Evolutionary conservation across 2,113 vertebrate genomes (phyloP).

Genomic region (Corvus moneduloides): DNA sequence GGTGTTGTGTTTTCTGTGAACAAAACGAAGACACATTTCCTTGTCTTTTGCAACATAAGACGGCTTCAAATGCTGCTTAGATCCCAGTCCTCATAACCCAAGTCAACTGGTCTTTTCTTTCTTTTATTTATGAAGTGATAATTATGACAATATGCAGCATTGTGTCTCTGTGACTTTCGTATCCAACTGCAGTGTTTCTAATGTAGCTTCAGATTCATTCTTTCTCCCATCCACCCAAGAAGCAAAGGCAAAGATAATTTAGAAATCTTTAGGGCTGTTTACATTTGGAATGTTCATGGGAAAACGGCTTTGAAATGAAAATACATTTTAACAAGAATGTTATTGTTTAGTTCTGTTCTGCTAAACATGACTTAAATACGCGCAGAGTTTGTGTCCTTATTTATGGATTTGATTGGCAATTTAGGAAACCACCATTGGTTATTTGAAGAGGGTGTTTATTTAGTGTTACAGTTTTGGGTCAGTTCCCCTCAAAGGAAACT

Average conservation of each 20-base stretch:
- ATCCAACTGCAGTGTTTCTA: neutral
- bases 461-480: constrained; percentile 60
- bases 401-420: constrained; percentile 54
- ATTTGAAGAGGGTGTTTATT: constrained; percentile 63
- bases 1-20: neutral
- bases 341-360: constrained; percentile 53
- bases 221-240: neutral
- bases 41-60: neutral
- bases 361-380: constrained; percentile 39
- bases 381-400: constrained; percentile 24
- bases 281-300: constrained; percentile 34
- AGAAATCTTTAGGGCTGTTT: constrained; percentile 28
- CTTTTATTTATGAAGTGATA: constrained; percentile 38
- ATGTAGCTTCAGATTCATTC: neutral
- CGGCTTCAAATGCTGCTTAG: constrained; percentile 8
- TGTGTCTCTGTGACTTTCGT: constrained; percentile 54
- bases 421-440: constrained; percentile 42
- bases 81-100: neutral
- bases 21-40: neutral
- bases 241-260: constrained; percentile 34
- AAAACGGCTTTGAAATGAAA: constrained; percentile 42
- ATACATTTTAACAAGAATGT: constrained; percentile 37
- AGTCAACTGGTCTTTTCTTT: constrained; percentile 26
- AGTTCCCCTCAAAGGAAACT: constrained; percentile 59
- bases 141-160: constrained; percentile 58